Base-by-base conservation (phyloP, 2,888 invertebrate genomes). In the Apamea crenata region DNA sequence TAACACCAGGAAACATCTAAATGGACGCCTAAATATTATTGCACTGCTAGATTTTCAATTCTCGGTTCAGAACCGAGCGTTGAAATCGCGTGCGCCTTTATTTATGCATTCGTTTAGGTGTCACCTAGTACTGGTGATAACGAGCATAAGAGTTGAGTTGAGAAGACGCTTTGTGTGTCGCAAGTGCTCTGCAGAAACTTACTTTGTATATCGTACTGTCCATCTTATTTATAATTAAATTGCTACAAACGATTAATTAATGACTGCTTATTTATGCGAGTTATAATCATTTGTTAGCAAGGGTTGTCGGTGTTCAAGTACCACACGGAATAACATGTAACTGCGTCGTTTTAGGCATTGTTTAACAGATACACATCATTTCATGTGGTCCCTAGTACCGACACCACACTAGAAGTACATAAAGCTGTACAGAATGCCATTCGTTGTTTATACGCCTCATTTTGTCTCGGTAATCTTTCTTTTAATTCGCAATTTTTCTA, bases 201-300 rank as follows among this genome's bases (percentile, higher is more conserved):
- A 93, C 84, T 93, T 91, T 91, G 90, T 95, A 95, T 95, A 96
- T 96, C 96, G 96, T 96, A 96, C 96, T 96, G 93, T 95, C 94
- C 95, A 96, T 96, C 96, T 95, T 96, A 95, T 89, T 86, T 86
- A 90, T 92, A 93, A 80, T 66, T 86, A 87, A 84, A 74, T 87
- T 89, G 92, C 93, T 93, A 94, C 88, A 95, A 96, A 93, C 92
- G 88, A 91, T 91, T 70, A 53, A 71, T 86, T 81, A 94, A 93
- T 90, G 93, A 91, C 89, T 89, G 92, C 93, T 86, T 85, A 70
- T 47, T 76, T 72, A 81, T 89, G 91, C 91, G 89, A 89, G 91
- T 92, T 94, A 93, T 87, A 91, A 93, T 85, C 91, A 92, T 93
- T 95, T 94, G 87, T 74, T 93, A 94, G 94, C 94, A 85, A 88